A percentile compares a stretch with the other conserved stretches of the same genome.
Evolutionary conservation across 2,113 vertebrate genomes (phyloP).

Genomic region (Pteropus alecto): DNA sequence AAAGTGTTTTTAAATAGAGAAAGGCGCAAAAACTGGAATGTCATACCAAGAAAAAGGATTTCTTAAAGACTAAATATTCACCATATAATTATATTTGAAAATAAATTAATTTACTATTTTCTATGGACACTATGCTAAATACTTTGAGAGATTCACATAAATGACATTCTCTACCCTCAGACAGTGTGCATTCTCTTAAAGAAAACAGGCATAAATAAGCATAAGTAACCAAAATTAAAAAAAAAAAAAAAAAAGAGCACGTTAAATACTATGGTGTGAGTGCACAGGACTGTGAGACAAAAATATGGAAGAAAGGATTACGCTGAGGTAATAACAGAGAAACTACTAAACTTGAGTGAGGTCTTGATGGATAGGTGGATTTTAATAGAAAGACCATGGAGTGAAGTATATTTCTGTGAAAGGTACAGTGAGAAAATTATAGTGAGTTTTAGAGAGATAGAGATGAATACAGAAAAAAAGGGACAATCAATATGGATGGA

Average conservation of each 20-base stretch:
- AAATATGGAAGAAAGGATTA: not conserved
- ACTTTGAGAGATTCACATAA: not conserved
- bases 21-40: not conserved
- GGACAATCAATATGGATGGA: not conserved
- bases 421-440: not conserved
- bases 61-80: not conserved
- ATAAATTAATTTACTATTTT: not conserved
- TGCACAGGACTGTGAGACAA: not conserved
- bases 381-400: not conserved
- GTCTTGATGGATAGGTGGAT: not conserved
- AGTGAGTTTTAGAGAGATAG: not conserved
- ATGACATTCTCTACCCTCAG: not conserved
- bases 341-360: not conserved
- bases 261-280: not conserved
- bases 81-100: not conserved
- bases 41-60: not conserved
- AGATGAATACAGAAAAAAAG: not conserved
- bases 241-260: not conserved
- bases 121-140: not conserved
- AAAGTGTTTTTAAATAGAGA: not conserved
- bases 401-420: not conserved
- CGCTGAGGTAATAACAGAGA: not conserved
- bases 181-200: not conserved
- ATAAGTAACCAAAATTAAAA: not conserved
- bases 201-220: not conserved